These are phyloP conservation scores for Callopanchax toddi DNA, from an alignment of 2,113 vertebrate genomes.

Conservation along the genomic window DNA sequence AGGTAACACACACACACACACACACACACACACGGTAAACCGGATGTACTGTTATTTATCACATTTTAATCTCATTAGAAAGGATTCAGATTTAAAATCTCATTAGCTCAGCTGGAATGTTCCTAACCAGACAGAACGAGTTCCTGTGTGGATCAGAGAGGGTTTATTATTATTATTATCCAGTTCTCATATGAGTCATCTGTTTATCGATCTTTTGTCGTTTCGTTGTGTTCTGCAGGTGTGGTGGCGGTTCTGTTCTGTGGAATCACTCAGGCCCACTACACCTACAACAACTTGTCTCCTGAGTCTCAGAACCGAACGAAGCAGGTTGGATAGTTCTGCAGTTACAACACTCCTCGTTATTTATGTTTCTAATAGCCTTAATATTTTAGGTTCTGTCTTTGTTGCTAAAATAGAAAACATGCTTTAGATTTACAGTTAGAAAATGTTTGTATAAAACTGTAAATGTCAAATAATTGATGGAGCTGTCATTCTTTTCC, in stretches of 20 bases:
- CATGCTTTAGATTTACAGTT: background rate
- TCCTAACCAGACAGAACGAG: background rate
- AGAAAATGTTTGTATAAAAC: background rate
- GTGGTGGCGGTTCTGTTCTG: conserved; percentile 98
- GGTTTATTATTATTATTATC: background rate
- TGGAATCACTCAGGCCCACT: conserved; percentile 98
- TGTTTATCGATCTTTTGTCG: background rate
- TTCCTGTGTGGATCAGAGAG: too few species aligned
- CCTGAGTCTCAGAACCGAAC: conserved; percentile 94
- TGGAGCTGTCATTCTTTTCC: background rate
- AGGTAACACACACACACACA: conserved; percentile 75
- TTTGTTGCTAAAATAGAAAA: background rate
- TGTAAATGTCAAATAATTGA: background rate
- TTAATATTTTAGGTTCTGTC: background rate
- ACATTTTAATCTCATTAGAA: too few species aligned
- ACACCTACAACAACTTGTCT: conserved; percentile 97
- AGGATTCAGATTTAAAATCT: too few species aligned
- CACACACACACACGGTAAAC: too few species aligned
- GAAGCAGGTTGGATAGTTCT: conserved; percentile 87
- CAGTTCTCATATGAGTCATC: background rate
- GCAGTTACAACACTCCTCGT: background rate
- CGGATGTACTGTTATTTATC: too few species aligned
- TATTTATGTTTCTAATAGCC: background rate
- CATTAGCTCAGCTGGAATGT: background rate
- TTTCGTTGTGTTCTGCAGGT: conserved; percentile 75